Evolutionary conservation across 2,113 vertebrate genomes (phyloP).

Genomic region (Lontra canadensis): DNA sequence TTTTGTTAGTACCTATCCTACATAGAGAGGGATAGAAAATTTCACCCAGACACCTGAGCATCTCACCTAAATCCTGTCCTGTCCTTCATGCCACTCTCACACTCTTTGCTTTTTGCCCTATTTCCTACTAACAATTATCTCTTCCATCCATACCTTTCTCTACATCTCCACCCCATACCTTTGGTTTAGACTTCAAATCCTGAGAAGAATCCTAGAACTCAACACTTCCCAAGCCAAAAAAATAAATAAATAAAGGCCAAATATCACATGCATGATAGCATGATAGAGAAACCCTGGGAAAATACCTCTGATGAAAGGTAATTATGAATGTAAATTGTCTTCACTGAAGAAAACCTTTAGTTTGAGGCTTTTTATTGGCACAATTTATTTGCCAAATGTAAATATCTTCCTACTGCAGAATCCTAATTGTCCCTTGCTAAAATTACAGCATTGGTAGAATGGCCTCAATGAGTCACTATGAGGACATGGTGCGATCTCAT

Average conservation of each 20-base stretch:
- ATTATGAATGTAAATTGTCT: background rate
- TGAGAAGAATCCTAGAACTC: background rate
- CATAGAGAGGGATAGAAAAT: background rate
- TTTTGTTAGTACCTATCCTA: background rate
- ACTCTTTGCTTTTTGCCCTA: background rate
- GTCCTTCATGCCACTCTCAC: fast-evolving
- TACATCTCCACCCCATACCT: background rate
- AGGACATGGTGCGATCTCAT: background rate
- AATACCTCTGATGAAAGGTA: background rate
- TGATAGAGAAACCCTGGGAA: background rate
- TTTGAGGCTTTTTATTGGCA: background rate
- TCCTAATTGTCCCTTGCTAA: background rate
- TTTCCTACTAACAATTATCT: background rate
- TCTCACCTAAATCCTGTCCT: background rate
- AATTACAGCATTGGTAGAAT: background rate
- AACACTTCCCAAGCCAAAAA: background rate
- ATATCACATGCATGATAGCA: background rate
- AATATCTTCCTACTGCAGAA: background rate
- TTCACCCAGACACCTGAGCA: background rate
- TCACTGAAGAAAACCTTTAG: background rate
- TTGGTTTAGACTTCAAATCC: background rate
- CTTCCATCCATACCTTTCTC: background rate
- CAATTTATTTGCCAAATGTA: background rate
- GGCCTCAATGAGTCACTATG: background rate
- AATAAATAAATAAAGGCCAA: background rate